These are phyloP conservation scores for Platypus cylindrus DNA, from an alignment of 2,888 invertebrate species.

Conservation along the genomic window DNA sequence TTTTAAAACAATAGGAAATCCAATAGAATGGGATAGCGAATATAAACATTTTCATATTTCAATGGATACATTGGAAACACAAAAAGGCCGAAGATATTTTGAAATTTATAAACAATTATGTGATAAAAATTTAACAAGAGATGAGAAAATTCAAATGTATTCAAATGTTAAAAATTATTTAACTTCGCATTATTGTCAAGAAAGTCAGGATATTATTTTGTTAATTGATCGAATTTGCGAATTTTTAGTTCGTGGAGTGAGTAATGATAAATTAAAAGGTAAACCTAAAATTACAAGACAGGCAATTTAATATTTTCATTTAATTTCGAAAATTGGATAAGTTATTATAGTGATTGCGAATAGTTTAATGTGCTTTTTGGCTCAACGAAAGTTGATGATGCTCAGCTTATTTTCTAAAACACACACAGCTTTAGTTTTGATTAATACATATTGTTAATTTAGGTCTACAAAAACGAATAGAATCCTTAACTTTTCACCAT, in stretches of 20 bases:
- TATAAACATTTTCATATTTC: slow-evolving; percentile 51
- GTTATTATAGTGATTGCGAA: too few species aligned
- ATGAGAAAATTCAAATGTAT: slow-evolving; percentile 57
- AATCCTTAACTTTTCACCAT: slow-evolving; percentile 41
- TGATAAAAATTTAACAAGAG: slow-evolving; percentile 43
- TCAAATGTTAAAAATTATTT: slow-evolving; percentile 57
- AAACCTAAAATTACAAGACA: slow-evolving; percentile 3
- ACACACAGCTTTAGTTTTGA: too few species aligned
- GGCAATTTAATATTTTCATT: too few species aligned
- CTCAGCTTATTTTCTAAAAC: too few species aligned
- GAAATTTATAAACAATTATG: slow-evolving; percentile 60
- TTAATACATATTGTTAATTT: slow-evolving; percentile 48
- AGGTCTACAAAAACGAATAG: slow-evolving; percentile 53
- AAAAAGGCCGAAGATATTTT: slow-evolving; percentile 59
- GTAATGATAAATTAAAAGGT: slow-evolving; percentile 26
- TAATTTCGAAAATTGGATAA: too few species aligned
- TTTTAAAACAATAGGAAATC: slow-evolving; percentile 47
- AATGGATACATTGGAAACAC: slow-evolving; percentile 72
- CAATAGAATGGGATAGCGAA: slow-evolving; percentile 41
- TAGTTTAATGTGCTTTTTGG: too few species aligned
- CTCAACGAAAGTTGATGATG: too few species aligned
- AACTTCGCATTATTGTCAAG: slow-evolving; percentile 43
- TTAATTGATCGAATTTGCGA: slow-evolving; percentile 62
- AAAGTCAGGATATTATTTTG: slow-evolving; percentile 45
- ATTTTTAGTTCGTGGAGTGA: slow-evolving; percentile 50